These are phyloP conservation scores for Bradynema listronoti DNA, from an alignment of 1,140 invertebrate genomes.

Conservation along the genomic window DNA sequence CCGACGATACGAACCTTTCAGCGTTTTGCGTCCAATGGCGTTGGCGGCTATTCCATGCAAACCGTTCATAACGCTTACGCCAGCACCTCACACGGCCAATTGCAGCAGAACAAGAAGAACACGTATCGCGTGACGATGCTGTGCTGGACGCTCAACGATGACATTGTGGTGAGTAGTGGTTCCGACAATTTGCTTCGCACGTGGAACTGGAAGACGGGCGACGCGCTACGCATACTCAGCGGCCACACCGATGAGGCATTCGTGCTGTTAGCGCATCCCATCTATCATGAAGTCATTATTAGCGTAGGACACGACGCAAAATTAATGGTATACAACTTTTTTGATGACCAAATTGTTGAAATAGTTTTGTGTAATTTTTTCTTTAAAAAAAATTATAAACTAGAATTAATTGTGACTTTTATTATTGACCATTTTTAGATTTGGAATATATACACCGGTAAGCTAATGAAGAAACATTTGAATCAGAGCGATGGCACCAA, in stretches of 20 bases:
- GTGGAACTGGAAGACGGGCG: conserved; percentile 69
- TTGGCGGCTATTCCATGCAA: too few species aligned
- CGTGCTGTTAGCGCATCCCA: conserved; percentile 84
- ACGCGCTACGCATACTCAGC: conserved; percentile 66
- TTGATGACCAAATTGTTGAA: not conserved
- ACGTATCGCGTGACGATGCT: conserved; percentile 93
- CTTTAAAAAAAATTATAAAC: not conserved
- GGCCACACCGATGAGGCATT: conserved; percentile 88
- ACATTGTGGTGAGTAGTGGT: conserved; percentile 79
- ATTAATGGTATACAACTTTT: not conserved
- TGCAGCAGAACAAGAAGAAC: too few species aligned
- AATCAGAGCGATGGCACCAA: conserved; percentile 34
- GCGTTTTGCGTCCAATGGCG: too few species aligned
- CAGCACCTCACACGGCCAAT: too few species aligned
- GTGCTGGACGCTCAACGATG: conserved; percentile 81
- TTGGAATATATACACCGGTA: conserved; percentile 47
- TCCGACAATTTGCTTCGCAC: conserved; percentile 75
- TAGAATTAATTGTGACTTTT: conserved; percentile 9
- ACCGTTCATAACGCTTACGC: too few species aligned
- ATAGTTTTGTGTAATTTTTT: not conserved
- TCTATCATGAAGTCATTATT: conserved; percentile 70
- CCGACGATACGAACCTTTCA: too few species aligned
- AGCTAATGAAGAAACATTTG: conserved; percentile 33
- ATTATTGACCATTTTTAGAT: conserved; percentile 26
- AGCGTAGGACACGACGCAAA: conserved; percentile 89